Evolutionary conservation across 2,113 vertebrate genomes (phyloP).

Genomic region (Halichoerus grypus): DNA sequence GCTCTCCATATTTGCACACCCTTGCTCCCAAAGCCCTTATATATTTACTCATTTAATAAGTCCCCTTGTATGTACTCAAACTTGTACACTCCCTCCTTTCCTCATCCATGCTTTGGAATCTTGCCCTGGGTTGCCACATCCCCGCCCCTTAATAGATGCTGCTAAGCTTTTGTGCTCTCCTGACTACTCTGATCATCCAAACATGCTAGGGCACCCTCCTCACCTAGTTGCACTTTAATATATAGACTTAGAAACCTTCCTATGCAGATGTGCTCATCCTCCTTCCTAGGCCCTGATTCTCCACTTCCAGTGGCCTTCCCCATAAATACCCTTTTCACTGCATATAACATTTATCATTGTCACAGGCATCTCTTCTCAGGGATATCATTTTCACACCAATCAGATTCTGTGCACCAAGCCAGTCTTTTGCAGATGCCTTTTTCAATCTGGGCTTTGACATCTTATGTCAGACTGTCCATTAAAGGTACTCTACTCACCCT

Average conservation of each 20-base stretch:
- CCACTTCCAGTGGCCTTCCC: rapidly evolving
- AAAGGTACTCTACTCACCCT: not conserved
- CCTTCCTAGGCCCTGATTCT: too few relatives aligned
- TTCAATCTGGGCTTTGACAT: not conserved
- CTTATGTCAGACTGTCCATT: not conserved
- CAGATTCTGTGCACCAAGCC: not conserved
- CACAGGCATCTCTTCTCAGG: not conserved
- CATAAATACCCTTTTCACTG: too few relatives aligned
- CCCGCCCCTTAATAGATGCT: rapidly evolving
- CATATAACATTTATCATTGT: not conserved
- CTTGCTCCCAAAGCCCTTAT: not conserved
- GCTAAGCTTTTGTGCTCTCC: not conserved
- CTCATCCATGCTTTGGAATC: not conserved
- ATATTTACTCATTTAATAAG: not conserved
- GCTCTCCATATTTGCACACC: not conserved
- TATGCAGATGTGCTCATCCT: too few relatives aligned
- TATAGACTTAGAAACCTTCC: not conserved
- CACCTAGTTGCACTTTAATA: not conserved
- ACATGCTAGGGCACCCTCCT: rapidly evolving
- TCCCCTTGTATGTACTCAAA: not conserved
- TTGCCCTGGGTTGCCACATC: rapidly evolving
- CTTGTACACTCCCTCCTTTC: not conserved
- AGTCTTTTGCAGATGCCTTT: not conserved
- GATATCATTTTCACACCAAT: not conserved
- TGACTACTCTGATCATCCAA: not conserved